These are phyloP conservation scores for Lineus longissimus DNA, from an alignment of 1,140 invertebrate genomes.

Conservation along the genomic window DNA sequence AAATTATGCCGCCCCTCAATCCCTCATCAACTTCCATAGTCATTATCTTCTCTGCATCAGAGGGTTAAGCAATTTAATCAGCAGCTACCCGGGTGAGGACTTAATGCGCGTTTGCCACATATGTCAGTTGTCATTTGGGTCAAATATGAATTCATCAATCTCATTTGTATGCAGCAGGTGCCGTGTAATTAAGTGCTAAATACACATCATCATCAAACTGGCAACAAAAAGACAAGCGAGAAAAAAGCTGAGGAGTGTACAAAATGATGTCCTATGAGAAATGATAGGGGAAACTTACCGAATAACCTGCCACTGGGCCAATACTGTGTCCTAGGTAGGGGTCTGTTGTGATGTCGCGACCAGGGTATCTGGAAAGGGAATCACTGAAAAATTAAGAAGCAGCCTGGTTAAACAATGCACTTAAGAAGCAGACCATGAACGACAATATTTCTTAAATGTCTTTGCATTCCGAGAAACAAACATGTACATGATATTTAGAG, in stretches of 20 bases:
- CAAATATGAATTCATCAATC: too few relatives aligned
- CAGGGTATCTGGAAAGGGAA: conserved; percentile 65
- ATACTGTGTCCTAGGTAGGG: conserved; percentile 93
- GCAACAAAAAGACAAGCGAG: not conserved
- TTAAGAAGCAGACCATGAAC: conserved; percentile 9
- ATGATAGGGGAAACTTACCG: conserved; percentile 63
- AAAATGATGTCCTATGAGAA: conserved; percentile 5
- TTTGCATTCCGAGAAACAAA: too few relatives aligned
- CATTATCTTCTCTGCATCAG: too few relatives aligned
- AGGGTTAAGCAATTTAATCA: too few relatives aligned
- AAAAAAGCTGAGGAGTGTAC: not conserved
- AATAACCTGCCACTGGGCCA: conserved; percentile 91
- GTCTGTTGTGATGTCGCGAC: conserved; percentile 81
- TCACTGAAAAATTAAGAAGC: conserved; percentile 17
- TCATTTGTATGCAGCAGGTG: conserved; percentile 1
- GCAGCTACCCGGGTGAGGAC: too few relatives aligned
- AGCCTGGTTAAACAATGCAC: conserved; percentile 18
- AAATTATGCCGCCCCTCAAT: too few relatives aligned
- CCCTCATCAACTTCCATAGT: too few relatives aligned
- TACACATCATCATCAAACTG: not conserved
- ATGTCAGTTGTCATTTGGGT: too few relatives aligned
- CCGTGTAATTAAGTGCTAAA: not conserved
- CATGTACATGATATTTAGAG: too few relatives aligned
- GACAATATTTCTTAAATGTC: too few relatives aligned
- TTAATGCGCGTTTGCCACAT: too few relatives aligned